These are phyloP conservation scores for Vicugna pacos DNA, from an alignment of 2,113 vertebrate genomes.

Conservation along the genomic window DNA sequence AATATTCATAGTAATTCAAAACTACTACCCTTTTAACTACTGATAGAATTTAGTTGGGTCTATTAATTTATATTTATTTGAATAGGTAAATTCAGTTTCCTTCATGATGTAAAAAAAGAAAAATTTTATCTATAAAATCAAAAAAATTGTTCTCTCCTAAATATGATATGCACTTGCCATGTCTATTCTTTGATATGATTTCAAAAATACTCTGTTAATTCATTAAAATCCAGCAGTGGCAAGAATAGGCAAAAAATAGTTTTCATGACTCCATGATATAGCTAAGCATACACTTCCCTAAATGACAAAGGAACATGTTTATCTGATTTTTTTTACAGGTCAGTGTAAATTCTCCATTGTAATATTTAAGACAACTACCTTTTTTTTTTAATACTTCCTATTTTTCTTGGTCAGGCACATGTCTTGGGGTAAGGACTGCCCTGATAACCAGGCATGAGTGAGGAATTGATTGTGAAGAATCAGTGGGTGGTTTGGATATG, in stretches of 20 bases:
- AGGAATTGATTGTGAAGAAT: constrained; percentile 57
- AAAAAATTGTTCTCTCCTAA: neutral
- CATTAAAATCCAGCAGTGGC: neutral
- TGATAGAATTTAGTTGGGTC: neutral
- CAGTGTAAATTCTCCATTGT: neutral
- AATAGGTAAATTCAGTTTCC: neutral
- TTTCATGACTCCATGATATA: neutral
- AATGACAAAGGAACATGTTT: neutral
- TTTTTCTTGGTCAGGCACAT: neutral
- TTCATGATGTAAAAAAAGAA: neutral
- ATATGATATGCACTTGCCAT: neutral
- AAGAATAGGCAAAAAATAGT: neutral
- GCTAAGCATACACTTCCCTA: neutral
- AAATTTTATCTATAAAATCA: neutral
- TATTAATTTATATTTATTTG: neutral
- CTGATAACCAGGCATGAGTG: neutral
- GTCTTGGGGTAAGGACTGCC: neutral
- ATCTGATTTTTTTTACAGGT: neutral
- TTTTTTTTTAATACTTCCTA: neutral
- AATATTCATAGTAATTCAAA: neutral
- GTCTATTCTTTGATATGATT: neutral
- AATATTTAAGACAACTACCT: neutral
- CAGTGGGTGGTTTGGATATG: constrained; percentile 31
- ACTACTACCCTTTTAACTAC: neutral
- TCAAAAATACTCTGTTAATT: neutral